These are phyloP conservation scores for Jaculus jaculus DNA, from an alignment of 2,113 vertebrate genomes.

Conservation along the genomic window DNA sequence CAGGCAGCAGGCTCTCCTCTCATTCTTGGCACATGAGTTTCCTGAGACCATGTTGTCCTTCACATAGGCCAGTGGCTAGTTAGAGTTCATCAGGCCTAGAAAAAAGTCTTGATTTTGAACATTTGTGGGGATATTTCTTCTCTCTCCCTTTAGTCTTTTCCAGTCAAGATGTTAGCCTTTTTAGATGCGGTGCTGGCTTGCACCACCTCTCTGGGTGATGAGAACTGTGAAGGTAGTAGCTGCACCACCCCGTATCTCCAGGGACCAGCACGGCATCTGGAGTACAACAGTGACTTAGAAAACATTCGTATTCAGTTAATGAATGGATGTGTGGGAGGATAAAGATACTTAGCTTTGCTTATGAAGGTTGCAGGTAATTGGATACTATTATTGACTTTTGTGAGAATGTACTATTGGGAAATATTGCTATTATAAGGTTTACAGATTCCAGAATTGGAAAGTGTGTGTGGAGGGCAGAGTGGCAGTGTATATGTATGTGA, in stretches of 20 bases:
- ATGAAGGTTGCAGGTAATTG: background rate
- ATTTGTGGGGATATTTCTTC: background rate
- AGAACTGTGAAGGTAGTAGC: background rate
- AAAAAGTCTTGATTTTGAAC: background rate
- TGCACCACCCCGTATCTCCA: background rate
- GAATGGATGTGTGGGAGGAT: background rate
- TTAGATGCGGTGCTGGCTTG: background rate
- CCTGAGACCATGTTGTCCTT: background rate
- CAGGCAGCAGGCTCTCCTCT: background rate
- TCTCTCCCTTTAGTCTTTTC: background rate
- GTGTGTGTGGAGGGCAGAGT: background rate
- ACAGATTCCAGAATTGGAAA: background rate
- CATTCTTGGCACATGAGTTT: background rate
- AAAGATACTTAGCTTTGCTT: background rate
- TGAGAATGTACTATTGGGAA: background rate
- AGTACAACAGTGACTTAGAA: background rate
- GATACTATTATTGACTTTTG: background rate
- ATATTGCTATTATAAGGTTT: background rate
- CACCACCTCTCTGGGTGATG: background rate
- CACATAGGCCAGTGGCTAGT: background rate
- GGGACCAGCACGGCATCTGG: background rate
- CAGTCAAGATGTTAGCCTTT: background rate
- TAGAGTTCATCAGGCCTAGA: background rate
- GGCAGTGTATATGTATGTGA: background rate
- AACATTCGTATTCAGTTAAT: background rate